These are phyloP conservation scores for Eledona agricola DNA, from an alignment of 2,888 invertebrate genomes.

Conservation along the genomic window DNA sequence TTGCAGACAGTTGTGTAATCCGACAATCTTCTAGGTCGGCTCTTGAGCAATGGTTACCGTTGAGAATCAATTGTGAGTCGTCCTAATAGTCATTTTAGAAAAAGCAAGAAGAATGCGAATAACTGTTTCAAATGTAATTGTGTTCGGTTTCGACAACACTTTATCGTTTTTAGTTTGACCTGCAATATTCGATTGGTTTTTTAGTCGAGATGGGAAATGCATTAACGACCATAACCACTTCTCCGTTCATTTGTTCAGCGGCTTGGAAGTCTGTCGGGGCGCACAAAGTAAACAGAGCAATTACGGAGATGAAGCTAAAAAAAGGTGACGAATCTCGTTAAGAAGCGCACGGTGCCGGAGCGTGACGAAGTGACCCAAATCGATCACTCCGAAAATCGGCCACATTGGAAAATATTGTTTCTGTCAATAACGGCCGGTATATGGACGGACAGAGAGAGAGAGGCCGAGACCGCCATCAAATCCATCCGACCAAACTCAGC, in stretches of 20 bases:
- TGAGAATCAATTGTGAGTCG: too few species aligned
- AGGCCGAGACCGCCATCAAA: conserved; percentile 28
- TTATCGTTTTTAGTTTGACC: too few species aligned
- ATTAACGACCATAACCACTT: too few species aligned
- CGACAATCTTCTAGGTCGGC: too few species aligned
- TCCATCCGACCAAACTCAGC: conserved; percentile 34
- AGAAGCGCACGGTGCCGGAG: conserved; percentile 9
- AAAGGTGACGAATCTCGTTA: conserved; percentile 18
- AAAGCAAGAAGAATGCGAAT: too few species aligned
- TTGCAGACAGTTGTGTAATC: too few species aligned
- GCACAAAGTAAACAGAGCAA: conserved; percentile 20
- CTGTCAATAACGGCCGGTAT: conserved; percentile 30
- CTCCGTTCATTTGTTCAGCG: background rate
- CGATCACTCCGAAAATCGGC: conserved; percentile 29
- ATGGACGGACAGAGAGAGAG: conserved; percentile 24
- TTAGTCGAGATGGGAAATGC: too few species aligned
- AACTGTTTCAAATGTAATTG: too few species aligned
- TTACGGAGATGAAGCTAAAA: conserved; percentile 9
- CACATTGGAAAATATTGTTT: conserved; percentile 32
- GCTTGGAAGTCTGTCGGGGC: background rate
- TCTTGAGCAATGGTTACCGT: too few species aligned
- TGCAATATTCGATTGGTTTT: too few species aligned
- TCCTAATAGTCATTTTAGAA: too few species aligned
- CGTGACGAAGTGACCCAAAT: conserved; percentile 24
- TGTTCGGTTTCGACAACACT: too few species aligned